Base-by-base conservation (phyloP, 2,797 vertebrate species). In the Lophotriccus pileatus region DNA sequence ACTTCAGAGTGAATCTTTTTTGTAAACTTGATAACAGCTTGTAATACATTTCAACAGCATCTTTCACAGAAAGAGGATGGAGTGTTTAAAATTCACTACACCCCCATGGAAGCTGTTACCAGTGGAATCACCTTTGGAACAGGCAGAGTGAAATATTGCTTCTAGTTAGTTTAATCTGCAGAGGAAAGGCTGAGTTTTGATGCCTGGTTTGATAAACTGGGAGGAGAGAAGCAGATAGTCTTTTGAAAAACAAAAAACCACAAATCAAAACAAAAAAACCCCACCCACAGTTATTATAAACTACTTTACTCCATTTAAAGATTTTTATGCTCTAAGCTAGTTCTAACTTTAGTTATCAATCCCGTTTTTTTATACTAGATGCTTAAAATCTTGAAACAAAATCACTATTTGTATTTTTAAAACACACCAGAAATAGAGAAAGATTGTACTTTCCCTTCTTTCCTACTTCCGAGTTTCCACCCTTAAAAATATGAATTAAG, bases 1-100 rank as follows among this genome's bases (percentile, higher is more conserved):
- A 95, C 70, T 59, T 32, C 28, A 81, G 28, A 91, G 66, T 80
- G 75, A 92, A 93, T 88, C 68, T 73, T 75, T 91, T 89, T 84
- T 90, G 84, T 92, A 94, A 96, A 92, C 50, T 90, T 83, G 73
- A 55, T 87, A 91, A 87, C 59, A 91, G 75, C 74, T 92, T 86
- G 59, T 75, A 87, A 84, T 81, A 81, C 21, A 81, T 66, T 91
- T 88, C 64, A 90, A 67, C 39, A 85, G 20, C 20, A n/a, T 76
- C 89, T 93, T 94, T 76, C 68, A 91, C 41, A 44, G 36, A 78
- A 92, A 46, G 59, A 89, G 41, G 58, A 80, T 39, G 17, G 23
- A 82, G 36, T 60, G 32, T 63, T 94, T 89, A 90, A 82, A 90
- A 95, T 64, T 66, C 81, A n/a, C 77, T 73, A 52, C 39, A 64